Evolutionary conservation across 1,140 invertebrate species (phyloP).

Genomic region (Tetranychus cinnabarinus): DNA sequence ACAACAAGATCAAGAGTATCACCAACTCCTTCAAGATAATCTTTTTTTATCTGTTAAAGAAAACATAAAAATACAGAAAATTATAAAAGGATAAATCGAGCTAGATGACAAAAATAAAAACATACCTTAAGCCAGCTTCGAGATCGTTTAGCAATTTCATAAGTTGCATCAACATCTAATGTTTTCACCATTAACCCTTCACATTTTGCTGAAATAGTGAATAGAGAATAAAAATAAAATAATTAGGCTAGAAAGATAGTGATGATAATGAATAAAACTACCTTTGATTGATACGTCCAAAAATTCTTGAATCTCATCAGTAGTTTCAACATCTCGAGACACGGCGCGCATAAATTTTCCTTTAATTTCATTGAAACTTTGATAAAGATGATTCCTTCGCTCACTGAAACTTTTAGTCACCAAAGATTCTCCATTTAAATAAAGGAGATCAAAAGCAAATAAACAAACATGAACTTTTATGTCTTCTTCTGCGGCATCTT

Average conservation of each 20-base stretch:
- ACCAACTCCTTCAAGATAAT: slow-evolving; percentile 33
- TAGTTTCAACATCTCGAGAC: slow-evolving; percentile 41
- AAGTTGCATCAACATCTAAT: slow-evolving; percentile 56
- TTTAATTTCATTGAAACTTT: slow-evolving; percentile 33
- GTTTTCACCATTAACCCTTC: slow-evolving; percentile 99
- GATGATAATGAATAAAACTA: slow-evolving; percentile 15
- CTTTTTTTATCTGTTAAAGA: slow-evolving; percentile 30
- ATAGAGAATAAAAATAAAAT: background rate
- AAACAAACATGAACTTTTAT: slow-evolving; percentile 95
- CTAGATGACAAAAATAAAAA: slow-evolving; percentile 13
- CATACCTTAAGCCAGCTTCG: slow-evolving; percentile 74
- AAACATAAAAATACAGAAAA: background rate
- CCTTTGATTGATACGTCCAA: slow-evolving; percentile 84
- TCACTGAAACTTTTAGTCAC: slow-evolving; percentile 51
- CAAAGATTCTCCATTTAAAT: slow-evolving; percentile 68
- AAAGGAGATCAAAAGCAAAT: slow-evolving; percentile 91
- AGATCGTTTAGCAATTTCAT: slow-evolving; percentile 92
- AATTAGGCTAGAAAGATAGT: background rate
- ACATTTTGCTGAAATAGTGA: slow-evolving; percentile 45
- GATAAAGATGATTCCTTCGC: slow-evolving; percentile 44
- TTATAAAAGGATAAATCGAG: slow-evolving; percentile 10
- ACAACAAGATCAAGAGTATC: slow-evolving; percentile 52
- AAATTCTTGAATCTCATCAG: slow-evolving; percentile 79
- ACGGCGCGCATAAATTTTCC: slow-evolving; percentile 75
- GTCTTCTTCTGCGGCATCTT: slow-evolving; percentile 63